phyloP scores from a whole-genome alignment of 2,113 vertebrate species.

The Bothrops jararaca region DNA sequence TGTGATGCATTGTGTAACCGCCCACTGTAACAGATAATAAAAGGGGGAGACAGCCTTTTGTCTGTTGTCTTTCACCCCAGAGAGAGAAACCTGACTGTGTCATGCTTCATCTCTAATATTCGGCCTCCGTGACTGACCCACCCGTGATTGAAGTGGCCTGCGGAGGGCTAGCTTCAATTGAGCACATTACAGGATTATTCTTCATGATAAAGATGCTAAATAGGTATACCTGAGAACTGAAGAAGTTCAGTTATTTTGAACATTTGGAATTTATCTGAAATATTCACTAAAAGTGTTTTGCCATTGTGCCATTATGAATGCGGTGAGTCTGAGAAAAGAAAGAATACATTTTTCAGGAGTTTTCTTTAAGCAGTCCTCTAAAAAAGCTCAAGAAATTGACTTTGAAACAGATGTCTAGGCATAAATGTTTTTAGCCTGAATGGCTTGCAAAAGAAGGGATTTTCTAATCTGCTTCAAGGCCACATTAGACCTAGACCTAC shows the following conservation, averaged over 20 bases:
- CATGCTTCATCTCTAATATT: too few species aligned
- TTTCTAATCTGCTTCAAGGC: not conserved
- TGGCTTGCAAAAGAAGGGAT: not conserved
- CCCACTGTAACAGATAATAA: too few species aligned
- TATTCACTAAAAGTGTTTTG: slow-evolving; percentile 6
- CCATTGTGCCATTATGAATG: slow-evolving; percentile 13
- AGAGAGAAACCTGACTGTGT: too few species aligned
- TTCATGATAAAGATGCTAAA: slow-evolving; percentile 34
- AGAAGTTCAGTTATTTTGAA: slow-evolving; percentile 32
- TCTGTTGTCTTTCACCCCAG: too few species aligned
- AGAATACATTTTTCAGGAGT: not conserved
- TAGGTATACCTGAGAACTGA: slow-evolving; percentile 19
- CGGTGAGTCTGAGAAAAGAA: not conserved
- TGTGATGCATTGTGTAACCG: too few species aligned
- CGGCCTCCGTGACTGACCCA: too few species aligned
- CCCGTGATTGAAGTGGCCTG: too few species aligned
- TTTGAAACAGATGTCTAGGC: not conserved
- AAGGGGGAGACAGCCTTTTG: too few species aligned
- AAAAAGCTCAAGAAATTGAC: not conserved
- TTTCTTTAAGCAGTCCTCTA: not conserved
- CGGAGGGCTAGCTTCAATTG: too few species aligned
- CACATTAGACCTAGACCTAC: not conserved
- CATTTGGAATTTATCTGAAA: slow-evolving; percentile 21
- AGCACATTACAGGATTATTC: too few species aligned
- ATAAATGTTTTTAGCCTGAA: not conserved